Evolutionary conservation across 2,797 vertebrate genomes (phyloP), one percentile per base, ranked within the genome.

Genomic region (Scarus forsteni): DNA sequence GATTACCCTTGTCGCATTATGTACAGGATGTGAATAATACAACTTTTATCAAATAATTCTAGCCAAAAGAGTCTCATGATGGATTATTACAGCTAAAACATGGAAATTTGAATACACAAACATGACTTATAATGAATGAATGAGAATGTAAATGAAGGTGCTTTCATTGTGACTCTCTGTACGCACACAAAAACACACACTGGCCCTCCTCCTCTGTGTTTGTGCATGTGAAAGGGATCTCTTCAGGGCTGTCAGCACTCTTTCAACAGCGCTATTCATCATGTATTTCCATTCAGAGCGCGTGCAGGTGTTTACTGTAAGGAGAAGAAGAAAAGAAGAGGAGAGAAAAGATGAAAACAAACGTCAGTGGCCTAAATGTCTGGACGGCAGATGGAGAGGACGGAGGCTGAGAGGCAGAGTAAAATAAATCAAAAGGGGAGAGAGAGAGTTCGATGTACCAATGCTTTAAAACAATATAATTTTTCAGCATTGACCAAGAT

Each of bases 271-370:
- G 27, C 78, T 70, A 88, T 91, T 90, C 85, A 85, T 88, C 68
- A 19, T 71, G 75, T 50, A n/a, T 54, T 75, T 73, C 76, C 70
- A 77, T 77, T 85, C 42, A 6, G 55, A 44, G 72, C 44, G 75
- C 12, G 60, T 84, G 84, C 89, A 91, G 89, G 89, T 90, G 88
- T 91, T 92, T 92, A 92, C 87, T 88, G 89, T 84, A 88, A 82
- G 70, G 60, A 75, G 40, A 49, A 42, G 55, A 80, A 79, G 83
- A 75, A 71, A 38, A 58, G 60, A 50, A 45, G 43, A 53, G 72
- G 63, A 64, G 63, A 71, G 68, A 84, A 81, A 70, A 73, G 81
- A 84, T 52, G 68, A 80, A 86, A 80, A 83, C 66, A 77, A 89
- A 87, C 59, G 62, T 75, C 80, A 75, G 74, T 53, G 59, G 73